These are phyloP conservation scores for Deilephila porcellus DNA, from an alignment of 2,888 invertebrate genomes.

Conservation along the genomic window DNA sequence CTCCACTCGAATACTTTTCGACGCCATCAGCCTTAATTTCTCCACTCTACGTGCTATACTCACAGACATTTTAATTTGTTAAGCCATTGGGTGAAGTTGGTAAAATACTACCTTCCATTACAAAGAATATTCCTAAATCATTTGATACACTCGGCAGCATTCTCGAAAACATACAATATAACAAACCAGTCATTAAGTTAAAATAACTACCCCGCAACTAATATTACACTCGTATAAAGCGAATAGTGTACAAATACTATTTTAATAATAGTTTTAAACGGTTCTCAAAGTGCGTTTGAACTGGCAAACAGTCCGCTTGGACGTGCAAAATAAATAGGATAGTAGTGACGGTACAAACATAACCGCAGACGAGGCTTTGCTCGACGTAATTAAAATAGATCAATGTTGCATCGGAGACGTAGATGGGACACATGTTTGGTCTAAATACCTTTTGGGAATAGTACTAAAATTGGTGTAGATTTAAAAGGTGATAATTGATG, in stretches of 20 bases:
- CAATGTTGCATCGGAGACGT: conserved; percentile 30
- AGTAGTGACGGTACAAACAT: conserved; percentile 52
- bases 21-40: too few relatives aligned
- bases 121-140: too few relatives aligned
- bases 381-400: conserved; percentile 71
- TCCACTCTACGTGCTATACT: too few relatives aligned
- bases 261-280: conserved; percentile 20
- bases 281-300: conserved; percentile 5
- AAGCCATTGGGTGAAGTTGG: too few relatives aligned
- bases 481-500: too few relatives aligned
- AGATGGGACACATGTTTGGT: neutral
- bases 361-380: conserved; percentile 51
- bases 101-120: too few relatives aligned
- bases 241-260: conserved; percentile 7
- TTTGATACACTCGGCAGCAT: too few relatives aligned
- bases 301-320: conserved; percentile 1
- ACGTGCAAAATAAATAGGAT: conserved; percentile 15
- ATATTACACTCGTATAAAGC: neutral
- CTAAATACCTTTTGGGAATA: neutral
- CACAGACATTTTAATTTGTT: too few relatives aligned
- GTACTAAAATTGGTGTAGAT: too few relatives aligned
- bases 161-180: too few relatives aligned
- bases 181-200: neutral
- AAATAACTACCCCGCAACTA: neutral
- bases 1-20: too few relatives aligned